Evolutionary conservation across 2,113 vertebrate genomes (phyloP).

Genomic region (Heterotilapia buettikoferi): DNA sequence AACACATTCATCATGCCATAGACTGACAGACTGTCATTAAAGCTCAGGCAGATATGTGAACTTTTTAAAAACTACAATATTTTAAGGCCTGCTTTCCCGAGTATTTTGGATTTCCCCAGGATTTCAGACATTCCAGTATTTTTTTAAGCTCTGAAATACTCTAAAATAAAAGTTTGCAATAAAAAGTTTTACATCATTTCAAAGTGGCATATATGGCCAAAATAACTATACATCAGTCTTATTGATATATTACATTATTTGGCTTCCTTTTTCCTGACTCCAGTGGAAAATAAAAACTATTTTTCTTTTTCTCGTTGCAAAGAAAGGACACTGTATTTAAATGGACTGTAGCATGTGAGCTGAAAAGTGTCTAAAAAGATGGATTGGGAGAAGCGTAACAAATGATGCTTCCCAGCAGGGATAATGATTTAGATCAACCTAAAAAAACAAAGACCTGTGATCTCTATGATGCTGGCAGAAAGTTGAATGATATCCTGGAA

Average conservation of each 20-base stretch:
- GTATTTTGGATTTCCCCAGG: not conserved
- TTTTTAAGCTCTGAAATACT: not conserved
- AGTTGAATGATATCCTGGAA: conserved; percentile 42
- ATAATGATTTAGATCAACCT: conserved; percentile 10
- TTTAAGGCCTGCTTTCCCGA: too few relatives aligned
- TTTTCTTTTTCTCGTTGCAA: not conserved
- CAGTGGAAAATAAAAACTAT: not conserved
- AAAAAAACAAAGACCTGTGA: not conserved
- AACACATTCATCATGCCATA: conserved; percentile 38
- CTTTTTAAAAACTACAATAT: not conserved
- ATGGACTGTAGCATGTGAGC: not conserved
- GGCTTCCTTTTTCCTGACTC: not conserved
- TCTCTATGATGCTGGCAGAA: conserved; percentile 20
- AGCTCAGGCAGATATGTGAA: not conserved
- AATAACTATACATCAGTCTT: not conserved
- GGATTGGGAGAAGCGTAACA: not conserved
- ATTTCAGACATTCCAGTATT: not conserved
- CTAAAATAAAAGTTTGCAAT: not conserved
- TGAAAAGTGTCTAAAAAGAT: not conserved
- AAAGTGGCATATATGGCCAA: not conserved
- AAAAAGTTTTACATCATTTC: not conserved
- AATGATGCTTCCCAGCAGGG: conserved; percentile 1
- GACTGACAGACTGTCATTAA: conserved; percentile 6
- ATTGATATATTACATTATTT: not conserved
- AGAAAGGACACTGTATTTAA: not conserved